Evolutionary conservation across 2,113 vertebrate species (phyloP).

Genomic region (Heterochromis multidens): DNA sequence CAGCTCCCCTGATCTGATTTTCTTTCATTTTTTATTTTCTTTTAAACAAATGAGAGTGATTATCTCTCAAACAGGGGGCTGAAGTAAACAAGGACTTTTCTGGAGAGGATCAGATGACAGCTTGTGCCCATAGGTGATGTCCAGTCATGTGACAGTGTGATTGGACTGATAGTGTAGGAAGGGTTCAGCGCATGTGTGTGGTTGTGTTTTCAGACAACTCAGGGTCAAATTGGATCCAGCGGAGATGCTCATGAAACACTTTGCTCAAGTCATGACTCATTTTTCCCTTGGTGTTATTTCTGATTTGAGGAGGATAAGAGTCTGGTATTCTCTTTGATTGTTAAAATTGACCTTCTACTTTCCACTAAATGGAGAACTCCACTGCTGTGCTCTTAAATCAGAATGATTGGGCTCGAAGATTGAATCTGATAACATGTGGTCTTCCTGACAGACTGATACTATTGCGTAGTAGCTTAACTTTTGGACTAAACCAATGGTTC

Average conservation of each 20-base stretch:
- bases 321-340: neutral
- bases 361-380: slow-evolving; percentile 51
- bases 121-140: neutral
- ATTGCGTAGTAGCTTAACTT: neutral
- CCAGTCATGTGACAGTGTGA: neutral
- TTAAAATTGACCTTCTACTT: slow-evolving; percentile 24
- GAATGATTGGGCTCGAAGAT: neutral
- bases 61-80: neutral
- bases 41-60: neutral
- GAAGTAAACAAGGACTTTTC: neutral
- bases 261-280: neutral
- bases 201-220: slow-evolving; percentile 42
- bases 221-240: slow-evolving; percentile 31
- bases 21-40: neutral
- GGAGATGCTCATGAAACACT: neutral
- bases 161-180: neutral
- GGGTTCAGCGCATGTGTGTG: neutral
- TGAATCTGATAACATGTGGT: neutral
- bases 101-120: neutral
- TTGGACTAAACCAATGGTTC: neutral
- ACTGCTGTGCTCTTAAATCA: neutral
- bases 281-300: neutral
- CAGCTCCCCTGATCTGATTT: neutral
- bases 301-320: neutral
- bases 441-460: neutral